Evolutionary conservation across 2,797 vertebrate species (phyloP), one percentile per base, ranked within the genome.

Genomic region (Manis javanica): DNA sequence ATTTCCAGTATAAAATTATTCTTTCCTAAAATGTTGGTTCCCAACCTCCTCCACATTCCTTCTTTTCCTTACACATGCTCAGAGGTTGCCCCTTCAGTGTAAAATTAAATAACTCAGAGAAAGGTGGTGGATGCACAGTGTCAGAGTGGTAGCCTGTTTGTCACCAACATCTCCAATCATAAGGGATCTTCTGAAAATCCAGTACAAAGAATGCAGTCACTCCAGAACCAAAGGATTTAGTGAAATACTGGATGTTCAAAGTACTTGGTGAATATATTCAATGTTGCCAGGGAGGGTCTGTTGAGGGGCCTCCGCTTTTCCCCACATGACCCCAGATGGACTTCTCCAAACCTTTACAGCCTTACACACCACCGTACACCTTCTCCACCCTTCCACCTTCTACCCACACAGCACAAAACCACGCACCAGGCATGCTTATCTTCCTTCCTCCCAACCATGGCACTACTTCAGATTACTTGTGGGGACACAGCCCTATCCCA

Each of bases 1-100:
- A 91, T 75, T 96, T 95, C 59, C 92, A 94, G 29, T n/a, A 53
- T 87, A 77, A 69, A 39, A 39, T 89, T 83, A 53, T 85, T 74
- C 11, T 84, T n/a, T 83, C 34, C 78, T 81, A 29, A 92, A 63
- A 69, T 26, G 1, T 7, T 71, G 49, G 24, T n/a, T 15, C 10
- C n/a, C 63, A 63, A 5, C 10, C 26, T 63, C 23, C 16, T 75
- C 64, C 29, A 26, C 7, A 39, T 63, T 83, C 26, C 16, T 15
- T 57, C 85, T 88, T 85, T 71, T 29, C 39, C 39, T 8, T 3
- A 4, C 2, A 85, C 13, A 23, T 53, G 23, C 19, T 85, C 39
- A 39, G 46, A 78, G 82, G 31, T 1, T 2, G 12, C 53, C 0
- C 63, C 59, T 57, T 71, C 29, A 23, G 4, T 29, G 5, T 68